Conservation (phyloP, 2,888 invertebrate species). For the Drosophila suboccidentalis region DNA sequence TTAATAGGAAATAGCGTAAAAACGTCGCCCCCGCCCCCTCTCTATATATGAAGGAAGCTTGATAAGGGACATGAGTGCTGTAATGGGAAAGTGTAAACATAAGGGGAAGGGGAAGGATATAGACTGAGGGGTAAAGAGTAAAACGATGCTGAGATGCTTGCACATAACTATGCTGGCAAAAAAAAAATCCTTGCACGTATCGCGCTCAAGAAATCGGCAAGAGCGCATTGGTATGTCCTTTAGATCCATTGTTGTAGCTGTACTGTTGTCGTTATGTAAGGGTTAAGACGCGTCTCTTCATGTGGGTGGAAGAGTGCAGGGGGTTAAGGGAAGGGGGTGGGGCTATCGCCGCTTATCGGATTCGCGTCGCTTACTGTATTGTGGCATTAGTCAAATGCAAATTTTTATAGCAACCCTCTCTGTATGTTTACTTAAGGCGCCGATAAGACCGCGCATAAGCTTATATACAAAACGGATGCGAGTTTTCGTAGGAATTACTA, state of each 20-base stretch:
- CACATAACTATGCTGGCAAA: conserved; percentile 43
- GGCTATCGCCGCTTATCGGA: conserved; percentile 41
- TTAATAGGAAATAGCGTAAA: conserved; percentile 81
- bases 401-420: conserved; percentile 72
- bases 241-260: conserved; percentile 35
- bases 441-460: conserved; percentile 75
- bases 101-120: not conserved
- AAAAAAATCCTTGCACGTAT: conserved; percentile 78
- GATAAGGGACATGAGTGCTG: conserved; percentile 41
- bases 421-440: conserved; percentile 73
- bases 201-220: conserved; percentile 77
- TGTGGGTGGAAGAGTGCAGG: not conserved
- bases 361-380: conserved; percentile 23
- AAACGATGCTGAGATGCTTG: not conserved
- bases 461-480: conserved; percentile 58
- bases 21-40: conserved; percentile 46
- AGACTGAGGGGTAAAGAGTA: not conserved
- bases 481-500: conserved; percentile 13
- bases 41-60: conserved; percentile 20
- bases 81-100: not conserved
- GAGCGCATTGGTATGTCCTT: conserved; percentile 78
- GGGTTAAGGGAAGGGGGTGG: not conserved
- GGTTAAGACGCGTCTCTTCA: conserved; percentile 54
- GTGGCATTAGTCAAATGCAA: conserved; percentile 80
- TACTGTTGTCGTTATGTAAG: conserved; percentile 42